Evolutionary conservation across 2,888 invertebrate genomes (phyloP).

Genomic region (Pedicia rivosa): DNA sequence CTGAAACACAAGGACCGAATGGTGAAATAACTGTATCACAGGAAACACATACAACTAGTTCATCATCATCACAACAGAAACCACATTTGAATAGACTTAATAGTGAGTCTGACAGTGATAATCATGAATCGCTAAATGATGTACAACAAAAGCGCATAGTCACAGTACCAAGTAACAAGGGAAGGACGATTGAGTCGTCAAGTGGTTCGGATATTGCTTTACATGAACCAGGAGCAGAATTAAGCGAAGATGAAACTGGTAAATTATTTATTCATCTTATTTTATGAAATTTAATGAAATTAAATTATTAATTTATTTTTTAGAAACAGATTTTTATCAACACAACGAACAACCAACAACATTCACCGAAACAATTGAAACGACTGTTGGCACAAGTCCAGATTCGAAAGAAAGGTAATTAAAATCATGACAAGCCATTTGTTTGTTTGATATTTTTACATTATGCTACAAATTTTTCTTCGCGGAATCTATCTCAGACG

Average conservation of each 20-base stretch:
- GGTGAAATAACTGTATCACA: background rate
- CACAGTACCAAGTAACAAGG: background rate
- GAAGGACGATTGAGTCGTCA: constrained; percentile 39
- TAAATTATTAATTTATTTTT: constrained; percentile 9
- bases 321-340: constrained; percentile 42
- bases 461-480: too few species aligned
- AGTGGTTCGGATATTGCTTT: constrained; percentile 47
- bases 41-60: constrained; percentile 1
- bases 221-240: constrained; percentile 43
- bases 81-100: background rate
- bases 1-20: constrained; percentile 6
- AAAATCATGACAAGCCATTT: too few species aligned
- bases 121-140: constrained; percentile 7
- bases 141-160: background rate
- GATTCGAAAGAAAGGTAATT: constrained; percentile 3
- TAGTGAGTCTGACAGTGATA: constrained; percentile 10
- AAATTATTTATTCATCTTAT: constrained; percentile 13
- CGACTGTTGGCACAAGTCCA: constrained; percentile 15
- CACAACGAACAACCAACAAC: constrained; percentile 38
- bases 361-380: constrained; percentile 29
- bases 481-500: too few species aligned
- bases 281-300: background rate
- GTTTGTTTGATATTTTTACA: too few species aligned
- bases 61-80: constrained; percentile 4
- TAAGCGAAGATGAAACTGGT: constrained; percentile 48